Conservation (phyloP, 2,113 vertebrate genomes). For the Oreotrochilus melanogaster region DNA sequence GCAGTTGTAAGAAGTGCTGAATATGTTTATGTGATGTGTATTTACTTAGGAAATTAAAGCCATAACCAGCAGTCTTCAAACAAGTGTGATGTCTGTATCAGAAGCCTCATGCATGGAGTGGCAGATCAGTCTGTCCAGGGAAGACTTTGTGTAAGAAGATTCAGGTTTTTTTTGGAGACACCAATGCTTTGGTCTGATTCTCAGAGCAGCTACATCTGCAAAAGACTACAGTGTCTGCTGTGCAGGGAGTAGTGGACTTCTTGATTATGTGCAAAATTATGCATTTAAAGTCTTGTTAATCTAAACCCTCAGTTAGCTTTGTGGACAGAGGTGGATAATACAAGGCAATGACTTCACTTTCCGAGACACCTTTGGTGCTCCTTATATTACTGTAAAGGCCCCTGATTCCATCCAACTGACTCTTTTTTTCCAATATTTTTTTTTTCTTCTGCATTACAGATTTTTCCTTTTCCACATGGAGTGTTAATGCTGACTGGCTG, state of each 20-base stretch:
- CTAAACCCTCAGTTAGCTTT: background rate
- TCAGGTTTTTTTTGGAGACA: background rate
- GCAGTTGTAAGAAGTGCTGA: background rate
- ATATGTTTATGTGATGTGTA: background rate
- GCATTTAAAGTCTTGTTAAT: background rate
- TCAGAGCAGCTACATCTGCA: background rate
- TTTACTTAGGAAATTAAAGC: slow-evolving; percentile 21
- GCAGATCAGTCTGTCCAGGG: background rate
- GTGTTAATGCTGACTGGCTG: background rate
- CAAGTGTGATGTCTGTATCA: background rate
- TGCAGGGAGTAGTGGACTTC: background rate
- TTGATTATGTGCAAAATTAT: background rate
- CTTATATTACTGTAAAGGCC: background rate
- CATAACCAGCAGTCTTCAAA: background rate
- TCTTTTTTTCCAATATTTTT: background rate
- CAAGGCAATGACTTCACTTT: background rate
- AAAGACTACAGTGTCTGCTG: background rate
- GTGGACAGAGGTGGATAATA: background rate
- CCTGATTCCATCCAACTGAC: background rate
- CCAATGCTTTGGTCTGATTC: background rate
- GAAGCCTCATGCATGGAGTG: background rate
- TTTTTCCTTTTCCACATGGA: background rate
- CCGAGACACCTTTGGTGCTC: background rate
- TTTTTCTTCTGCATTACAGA: background rate
- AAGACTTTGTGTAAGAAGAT: background rate